Evolutionary conservation across 64 coral and sea anemone genomes (phyloP).

Genomic region (Montipora efflorescens): DNA sequence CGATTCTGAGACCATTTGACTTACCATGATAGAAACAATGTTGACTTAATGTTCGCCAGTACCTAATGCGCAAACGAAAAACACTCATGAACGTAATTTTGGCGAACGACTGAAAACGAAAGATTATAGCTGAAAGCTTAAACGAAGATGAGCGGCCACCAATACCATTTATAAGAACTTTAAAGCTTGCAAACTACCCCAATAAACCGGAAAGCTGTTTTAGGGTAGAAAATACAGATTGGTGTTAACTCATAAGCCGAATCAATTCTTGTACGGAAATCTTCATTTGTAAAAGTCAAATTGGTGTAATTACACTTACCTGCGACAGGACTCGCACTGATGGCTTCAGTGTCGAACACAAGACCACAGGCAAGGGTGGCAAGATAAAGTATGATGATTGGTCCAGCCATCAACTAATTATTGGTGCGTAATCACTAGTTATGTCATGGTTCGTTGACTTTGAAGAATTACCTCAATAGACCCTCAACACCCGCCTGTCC

Average conservation of each 20-base stretch:
- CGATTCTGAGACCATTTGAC: too few species aligned
- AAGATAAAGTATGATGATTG: not conserved
- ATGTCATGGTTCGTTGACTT: conserved; percentile 9
- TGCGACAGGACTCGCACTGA: conserved; percentile 7
- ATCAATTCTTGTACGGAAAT: not conserved
- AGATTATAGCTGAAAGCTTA: not conserved
- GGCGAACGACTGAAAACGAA: too few species aligned
- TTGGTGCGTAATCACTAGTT: not conserved
- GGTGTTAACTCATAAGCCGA: not conserved
- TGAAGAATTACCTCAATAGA: conserved; percentile 39
- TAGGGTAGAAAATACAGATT: not conserved
- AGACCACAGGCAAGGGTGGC: not conserved
- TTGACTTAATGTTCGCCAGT: too few species aligned
- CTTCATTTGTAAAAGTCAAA: conserved; percentile 43
- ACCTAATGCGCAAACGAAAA: too few species aligned
- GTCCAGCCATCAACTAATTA: not conserved
- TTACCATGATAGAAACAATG: too few species aligned
- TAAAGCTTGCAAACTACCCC: not conserved
- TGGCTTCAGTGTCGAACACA: not conserved
- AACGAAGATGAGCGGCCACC: not conserved
- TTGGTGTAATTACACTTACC: conserved; percentile 13
- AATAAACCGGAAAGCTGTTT: not conserved
- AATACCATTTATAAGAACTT: not conserved
- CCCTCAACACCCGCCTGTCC: not conserved
- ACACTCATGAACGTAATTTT: too few species aligned